Percentiles rank a stretch among this genome's conserved stretches.
Conservation (phyloP, 2,797 vertebrate species). For the Pipistrellus nathusii region DNA sequence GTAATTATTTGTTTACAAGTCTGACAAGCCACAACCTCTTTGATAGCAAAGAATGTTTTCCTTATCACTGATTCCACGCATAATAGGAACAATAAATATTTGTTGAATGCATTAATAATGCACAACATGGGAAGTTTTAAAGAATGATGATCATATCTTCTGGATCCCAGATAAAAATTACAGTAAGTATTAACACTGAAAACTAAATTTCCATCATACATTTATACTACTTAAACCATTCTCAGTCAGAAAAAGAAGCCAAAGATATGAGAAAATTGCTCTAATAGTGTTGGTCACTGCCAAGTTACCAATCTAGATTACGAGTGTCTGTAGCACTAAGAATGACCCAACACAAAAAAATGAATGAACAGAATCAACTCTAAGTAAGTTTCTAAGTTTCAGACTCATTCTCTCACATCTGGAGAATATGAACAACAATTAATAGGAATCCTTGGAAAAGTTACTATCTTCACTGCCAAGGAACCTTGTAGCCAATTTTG, state of each 20-base stretch:
- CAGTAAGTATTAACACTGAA: conserved; percentile 47
- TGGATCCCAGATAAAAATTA: conserved; percentile 52
- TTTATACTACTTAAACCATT: conserved; percentile 37
- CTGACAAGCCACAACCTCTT: conserved; percentile 55
- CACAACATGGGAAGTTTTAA: conserved; percentile 18
- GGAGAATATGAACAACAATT: conserved; percentile 33
- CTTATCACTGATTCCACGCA: conserved; percentile 31
- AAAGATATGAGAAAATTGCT: conserved; percentile 33
- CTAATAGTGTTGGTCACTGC: background rate
- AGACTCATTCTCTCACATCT: conserved; percentile 40
- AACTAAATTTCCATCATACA: conserved; percentile 9
- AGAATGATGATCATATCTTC: conserved; percentile 25
- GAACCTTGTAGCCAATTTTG: background rate
- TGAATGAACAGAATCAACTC: conserved; percentile 21
- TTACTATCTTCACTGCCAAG: conserved; percentile 7
- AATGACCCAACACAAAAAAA: conserved; percentile 25
- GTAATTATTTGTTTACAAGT: conserved; percentile 57
- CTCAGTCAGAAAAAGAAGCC: conserved; percentile 19
- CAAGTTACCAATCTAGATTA: conserved; percentile 38
- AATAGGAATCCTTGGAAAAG: conserved; percentile 23
- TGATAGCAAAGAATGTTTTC: conserved; percentile 27
- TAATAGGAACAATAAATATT: conserved; percentile 48
- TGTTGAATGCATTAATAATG: conserved; percentile 53
- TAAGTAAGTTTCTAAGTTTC: conserved; percentile 54
- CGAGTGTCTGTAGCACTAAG: background rate